Percentiles rank a stretch among this genome's conserved stretches.
These are phyloP conservation scores for Aramus guarauna DNA, from an alignment of 2,113 vertebrate genomes.

Conservation along the genomic window DNA sequence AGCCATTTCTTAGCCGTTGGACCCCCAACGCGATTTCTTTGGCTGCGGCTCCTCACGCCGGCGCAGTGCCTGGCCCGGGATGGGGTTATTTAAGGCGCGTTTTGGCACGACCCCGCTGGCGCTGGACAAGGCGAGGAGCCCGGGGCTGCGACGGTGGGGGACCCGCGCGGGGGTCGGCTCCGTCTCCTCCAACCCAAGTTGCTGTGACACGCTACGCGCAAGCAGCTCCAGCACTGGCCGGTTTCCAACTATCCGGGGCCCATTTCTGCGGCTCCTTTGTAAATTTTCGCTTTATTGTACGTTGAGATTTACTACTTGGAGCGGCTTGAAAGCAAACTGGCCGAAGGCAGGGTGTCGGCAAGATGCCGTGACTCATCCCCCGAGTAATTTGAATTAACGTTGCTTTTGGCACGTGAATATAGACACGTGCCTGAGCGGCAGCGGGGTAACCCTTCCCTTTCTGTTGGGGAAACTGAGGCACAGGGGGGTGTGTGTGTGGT, in stretches of 20 bases:
- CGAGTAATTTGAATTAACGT: background rate
- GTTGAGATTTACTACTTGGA: background rate
- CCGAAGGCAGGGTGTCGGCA: accelerated
- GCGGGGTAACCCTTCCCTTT: background rate
- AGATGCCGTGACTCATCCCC: too few species aligned
- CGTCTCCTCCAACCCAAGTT: accelerated
- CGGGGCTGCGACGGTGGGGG: background rate
- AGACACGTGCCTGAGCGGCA: accelerated
- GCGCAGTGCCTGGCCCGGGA: accelerated
- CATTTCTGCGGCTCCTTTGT: background rate
- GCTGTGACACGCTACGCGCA: accelerated
- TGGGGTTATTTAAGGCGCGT: background rate
- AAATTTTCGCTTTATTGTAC: background rate
- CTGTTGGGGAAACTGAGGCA: background rate
- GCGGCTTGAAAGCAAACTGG: background rate
- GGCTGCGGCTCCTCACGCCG: too few species aligned
- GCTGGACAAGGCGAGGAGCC: background rate
- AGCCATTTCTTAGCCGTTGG: background rate
- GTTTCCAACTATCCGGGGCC: background rate
- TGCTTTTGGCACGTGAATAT: accelerated
- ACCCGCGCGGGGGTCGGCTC: accelerated
- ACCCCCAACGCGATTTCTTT: accelerated
- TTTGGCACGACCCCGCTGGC: background rate
- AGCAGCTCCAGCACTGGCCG: background rate
- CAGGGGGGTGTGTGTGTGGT: accelerated